Percentiles rank a stretch among this genome's conserved stretches.
Evolutionary conservation across 2,888 invertebrate species (phyloP).

Genomic region (Suillia variegata): DNA sequence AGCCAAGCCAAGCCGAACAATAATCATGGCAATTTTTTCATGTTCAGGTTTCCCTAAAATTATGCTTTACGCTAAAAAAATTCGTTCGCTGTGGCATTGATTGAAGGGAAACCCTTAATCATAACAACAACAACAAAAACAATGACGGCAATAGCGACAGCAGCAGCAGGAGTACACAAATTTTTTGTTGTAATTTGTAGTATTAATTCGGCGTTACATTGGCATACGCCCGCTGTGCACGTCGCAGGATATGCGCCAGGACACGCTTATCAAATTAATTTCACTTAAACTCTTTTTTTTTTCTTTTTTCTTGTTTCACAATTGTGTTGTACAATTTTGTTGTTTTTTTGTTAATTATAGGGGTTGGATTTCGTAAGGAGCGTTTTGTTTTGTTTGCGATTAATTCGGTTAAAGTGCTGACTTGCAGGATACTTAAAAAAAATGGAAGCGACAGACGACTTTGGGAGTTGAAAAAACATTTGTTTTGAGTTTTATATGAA

Average conservation of each 20-base stretch:
- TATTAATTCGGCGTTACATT: neutral
- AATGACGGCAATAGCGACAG: too few species aligned
- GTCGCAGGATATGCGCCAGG: constrained; percentile 2
- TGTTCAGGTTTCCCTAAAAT: too few species aligned
- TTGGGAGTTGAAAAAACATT: too few species aligned
- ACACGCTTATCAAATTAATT: constrained; percentile 51
- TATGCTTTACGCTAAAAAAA: too few species aligned
- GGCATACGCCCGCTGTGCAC: neutral
- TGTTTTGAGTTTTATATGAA: too few species aligned
- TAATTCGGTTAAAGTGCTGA: neutral
- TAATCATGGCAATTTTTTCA: neutral
- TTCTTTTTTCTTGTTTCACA: neutral
- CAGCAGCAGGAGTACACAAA: neutral
- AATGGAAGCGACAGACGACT: too few species aligned
- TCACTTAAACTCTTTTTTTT: constrained; percentile 37
- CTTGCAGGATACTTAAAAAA: too few species aligned
- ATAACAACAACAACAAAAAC: neutral
- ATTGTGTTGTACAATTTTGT: neutral
- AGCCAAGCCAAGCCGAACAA: neutral
- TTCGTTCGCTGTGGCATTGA: too few species aligned
- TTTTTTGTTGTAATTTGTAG: constrained; percentile 1
- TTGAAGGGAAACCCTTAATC: neutral
- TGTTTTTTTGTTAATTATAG: constrained; percentile 12
- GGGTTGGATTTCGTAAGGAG: constrained; percentile 13
- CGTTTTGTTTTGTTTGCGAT: neutral